A percentile compares a stretch with the other conserved stretches of the same genome.
phyloP scores from a whole-genome alignment of 2,113 vertebrate genomes.

The Siniperca chuatsi region DNA sequence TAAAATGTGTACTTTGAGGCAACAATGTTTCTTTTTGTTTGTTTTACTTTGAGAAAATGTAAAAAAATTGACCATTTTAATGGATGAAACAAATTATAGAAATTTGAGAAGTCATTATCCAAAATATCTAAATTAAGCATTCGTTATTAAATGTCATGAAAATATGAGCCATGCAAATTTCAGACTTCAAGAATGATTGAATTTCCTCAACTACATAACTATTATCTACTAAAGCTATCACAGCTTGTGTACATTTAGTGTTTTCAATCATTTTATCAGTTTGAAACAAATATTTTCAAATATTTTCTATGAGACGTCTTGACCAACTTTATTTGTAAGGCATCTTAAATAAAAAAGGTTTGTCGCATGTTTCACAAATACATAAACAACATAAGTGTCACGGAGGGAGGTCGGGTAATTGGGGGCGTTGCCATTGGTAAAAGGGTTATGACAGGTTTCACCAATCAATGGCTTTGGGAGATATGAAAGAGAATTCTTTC shows the following conservation, averaged over 20 bases:
- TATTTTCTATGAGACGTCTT: neutral
- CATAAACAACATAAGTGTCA: neutral
- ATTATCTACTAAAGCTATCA: neutral
- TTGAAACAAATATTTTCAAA: no score
- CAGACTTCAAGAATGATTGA: neutral
- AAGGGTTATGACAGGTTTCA: slow-evolving; percentile 10
- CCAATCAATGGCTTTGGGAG: slow-evolving; percentile 10
- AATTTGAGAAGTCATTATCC: no score
- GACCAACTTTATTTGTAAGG: neutral
- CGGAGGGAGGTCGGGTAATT: neutral
- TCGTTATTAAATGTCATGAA: neutral
- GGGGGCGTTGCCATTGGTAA: slow-evolving; percentile 8
- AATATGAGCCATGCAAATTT: neutral
- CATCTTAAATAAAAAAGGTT: neutral
- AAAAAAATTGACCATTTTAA: no score
- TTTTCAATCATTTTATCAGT: no score
- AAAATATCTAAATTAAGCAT: neutral
- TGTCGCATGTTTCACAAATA: neutral
- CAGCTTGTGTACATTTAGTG: no score
- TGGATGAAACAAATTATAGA: no score
- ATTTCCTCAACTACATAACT: no score
- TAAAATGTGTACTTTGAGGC: neutral
- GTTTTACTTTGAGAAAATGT: no score
- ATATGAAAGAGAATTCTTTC: slow-evolving; percentile 16
- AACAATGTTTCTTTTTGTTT: no score